Percentiles rank a stretch among this genome's conserved stretches.
phyloP scores from a whole-genome alignment of 2,113 vertebrate species.

The Nothoprocta pentlandii region DNA sequence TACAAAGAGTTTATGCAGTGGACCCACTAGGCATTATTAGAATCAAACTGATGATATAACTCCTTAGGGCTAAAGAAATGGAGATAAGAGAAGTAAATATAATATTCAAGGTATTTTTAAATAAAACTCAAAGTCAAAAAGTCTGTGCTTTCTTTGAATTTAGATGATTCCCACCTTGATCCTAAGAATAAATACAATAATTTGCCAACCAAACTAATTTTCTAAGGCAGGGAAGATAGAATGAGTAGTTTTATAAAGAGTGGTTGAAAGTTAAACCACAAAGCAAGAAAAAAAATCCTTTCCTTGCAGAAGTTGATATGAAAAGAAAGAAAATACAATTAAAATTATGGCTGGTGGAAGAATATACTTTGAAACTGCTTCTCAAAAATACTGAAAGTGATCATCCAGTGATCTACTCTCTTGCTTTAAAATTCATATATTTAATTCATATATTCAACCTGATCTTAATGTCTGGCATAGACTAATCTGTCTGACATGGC shows the following conservation, averaged over 20 bases:
- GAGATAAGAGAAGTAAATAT: conserved; percentile 63
- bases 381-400: background rate
- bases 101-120: conserved; percentile 71
- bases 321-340: background rate
- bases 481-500: background rate
- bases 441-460: background rate
- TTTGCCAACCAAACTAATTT: conserved; percentile 47
- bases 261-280: background rate
- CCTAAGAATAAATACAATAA: conserved; percentile 27
- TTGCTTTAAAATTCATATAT: background rate
- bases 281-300: background rate
- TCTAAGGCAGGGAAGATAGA: background rate
- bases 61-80: conserved; percentile 57
- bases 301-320: background rate
- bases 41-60: conserved; percentile 60
- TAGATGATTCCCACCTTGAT: conserved; percentile 16
- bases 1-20: conserved; percentile 61
- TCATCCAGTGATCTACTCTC: background rate
- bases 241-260: background rate
- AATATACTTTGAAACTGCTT: background rate
- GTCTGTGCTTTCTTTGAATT: conserved; percentile 12
- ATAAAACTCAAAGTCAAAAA: conserved; percentile 32
- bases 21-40: conserved; percentile 65
- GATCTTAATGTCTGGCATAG: background rate
- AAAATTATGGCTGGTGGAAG: background rate